A percentile compares a stretch with the other conserved stretches of the same genome.
phyloP scores from a whole-genome alignment of 2,113 vertebrate genomes.

The Stictonetta naevosa region DNA sequence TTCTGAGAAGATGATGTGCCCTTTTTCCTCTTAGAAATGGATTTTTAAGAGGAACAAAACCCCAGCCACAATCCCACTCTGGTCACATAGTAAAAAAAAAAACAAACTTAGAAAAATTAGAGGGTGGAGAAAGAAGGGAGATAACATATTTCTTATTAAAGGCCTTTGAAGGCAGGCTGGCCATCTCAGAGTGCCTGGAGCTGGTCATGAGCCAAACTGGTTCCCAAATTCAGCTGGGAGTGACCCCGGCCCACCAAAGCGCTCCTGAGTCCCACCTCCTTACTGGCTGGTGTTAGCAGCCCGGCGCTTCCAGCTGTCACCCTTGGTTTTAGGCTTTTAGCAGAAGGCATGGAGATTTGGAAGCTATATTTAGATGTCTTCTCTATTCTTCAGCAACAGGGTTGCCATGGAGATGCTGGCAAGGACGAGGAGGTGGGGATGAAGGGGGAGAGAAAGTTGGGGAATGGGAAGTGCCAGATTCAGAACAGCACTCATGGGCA shows the following conservation, averaged over 20 bases:
- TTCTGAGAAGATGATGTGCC: not conserved
- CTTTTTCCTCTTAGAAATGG: not conserved
- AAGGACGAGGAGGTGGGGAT: conserved; percentile 4
- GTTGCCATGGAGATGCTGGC: conserved; percentile 82
- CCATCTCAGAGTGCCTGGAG: not conserved
- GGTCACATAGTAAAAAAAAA: not conserved
- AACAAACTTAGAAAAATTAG: not conserved
- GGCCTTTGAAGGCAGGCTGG: not conserved
- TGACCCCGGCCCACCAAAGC: not conserved
- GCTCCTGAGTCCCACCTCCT: not conserved
- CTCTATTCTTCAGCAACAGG: conserved; percentile 74
- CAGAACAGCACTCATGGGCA: not conserved
- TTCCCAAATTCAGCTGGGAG: not conserved
- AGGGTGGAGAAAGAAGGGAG: not conserved
- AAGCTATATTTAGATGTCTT: conserved; percentile 83
- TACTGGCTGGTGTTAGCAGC: conserved; percentile 6
- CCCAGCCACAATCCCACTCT: not conserved
- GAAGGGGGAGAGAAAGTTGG: conserved; percentile 62
- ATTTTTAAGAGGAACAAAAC: not conserved
- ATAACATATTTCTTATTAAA: not conserved
- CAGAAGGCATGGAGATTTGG: conserved; percentile 77
- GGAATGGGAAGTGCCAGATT: conserved; percentile 36
- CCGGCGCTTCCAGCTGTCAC: conserved; percentile 43
- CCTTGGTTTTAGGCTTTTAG: conserved; percentile 70
- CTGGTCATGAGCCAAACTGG: not conserved